Evolutionary conservation across 2,797 vertebrate genomes (phyloP).

Genomic region (Potorous gilbertii): DNA sequence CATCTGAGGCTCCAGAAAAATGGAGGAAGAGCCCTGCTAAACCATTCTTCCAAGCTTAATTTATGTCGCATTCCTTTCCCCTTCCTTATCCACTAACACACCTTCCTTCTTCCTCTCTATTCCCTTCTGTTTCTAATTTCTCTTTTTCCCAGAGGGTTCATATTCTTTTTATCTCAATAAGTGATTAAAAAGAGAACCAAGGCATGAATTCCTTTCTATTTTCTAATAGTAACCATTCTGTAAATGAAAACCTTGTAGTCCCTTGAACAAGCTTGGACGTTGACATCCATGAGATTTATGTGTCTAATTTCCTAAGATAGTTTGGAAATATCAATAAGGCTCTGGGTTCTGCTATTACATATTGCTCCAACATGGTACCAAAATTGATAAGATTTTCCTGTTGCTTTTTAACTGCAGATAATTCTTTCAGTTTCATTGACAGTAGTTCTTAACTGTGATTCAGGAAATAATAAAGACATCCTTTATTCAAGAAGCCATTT

Average conservation of each 20-base stretch:
- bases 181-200: neutral
- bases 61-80: rapidly evolving
- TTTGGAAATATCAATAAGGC: neutral
- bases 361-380: neutral
- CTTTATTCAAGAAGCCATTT: slow-evolving; percentile 61
- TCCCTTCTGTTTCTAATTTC: neutral
- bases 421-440: slow-evolving; percentile 15
- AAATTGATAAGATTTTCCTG: neutral
- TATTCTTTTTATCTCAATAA: neutral
- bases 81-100: rapidly evolving
- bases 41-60: neutral
- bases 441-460: slow-evolving; percentile 63
- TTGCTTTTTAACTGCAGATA: slow-evolving; percentile 21
- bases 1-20: neutral
- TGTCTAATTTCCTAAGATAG: neutral
- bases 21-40: neutral
- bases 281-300: rapidly evolving
- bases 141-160: neutral
- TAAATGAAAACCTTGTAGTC: neutral
- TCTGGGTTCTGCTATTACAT: neutral
- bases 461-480: slow-evolving; percentile 67
- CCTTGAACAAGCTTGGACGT: neutral
- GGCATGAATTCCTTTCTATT: neutral
- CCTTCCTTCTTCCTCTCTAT: neutral
- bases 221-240: neutral